A percentile compares a stretch with the other conserved stretches of the same genome.
phyloP scores from a whole-genome alignment of 1,140 invertebrate species.

The Neuroterus valhalla region DNA sequence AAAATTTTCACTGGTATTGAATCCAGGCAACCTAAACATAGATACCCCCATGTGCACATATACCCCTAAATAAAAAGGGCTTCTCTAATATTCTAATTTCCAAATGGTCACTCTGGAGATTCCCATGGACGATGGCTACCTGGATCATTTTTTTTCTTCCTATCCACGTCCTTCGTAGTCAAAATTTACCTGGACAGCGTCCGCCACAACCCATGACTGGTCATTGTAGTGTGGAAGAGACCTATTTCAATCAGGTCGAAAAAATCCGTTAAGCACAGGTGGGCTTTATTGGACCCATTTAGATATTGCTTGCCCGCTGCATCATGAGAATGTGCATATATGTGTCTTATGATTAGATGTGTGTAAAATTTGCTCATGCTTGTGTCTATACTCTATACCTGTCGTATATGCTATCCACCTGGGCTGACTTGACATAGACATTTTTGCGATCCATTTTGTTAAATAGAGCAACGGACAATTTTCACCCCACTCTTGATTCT shows the following conservation, averaged over 20 bases:
- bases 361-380: conserved; percentile 34
- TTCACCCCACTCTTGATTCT: conserved; percentile 36
- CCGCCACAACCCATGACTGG: conserved; percentile 51
- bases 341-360: not conserved
- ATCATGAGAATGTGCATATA: conserved; percentile 44
- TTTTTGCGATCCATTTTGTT: conserved; percentile 57
- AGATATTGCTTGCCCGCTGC: conserved; percentile 21
- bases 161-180: conserved; percentile 21
- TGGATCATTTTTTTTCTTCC: conserved; percentile 50
- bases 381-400: not conserved
- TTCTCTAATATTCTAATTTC: conserved; percentile 53
- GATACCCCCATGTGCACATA: not conserved
- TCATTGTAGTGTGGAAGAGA: conserved; percentile 37
- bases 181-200: conserved; percentile 67
- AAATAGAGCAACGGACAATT: conserved; percentile 63
- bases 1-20: conserved; percentile 27
- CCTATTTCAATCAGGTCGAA: conserved; percentile 70
- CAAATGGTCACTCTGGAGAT: conserved; percentile 57
- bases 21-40: not conserved
- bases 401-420: conserved; percentile 43
- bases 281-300: conserved; percentile 55
- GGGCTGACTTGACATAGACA: conserved; percentile 44
- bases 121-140: conserved; percentile 68
- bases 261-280: conserved; percentile 66
- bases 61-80: conserved; percentile 45